Percentiles rank a stretch among this genome's conserved stretches.
phyloP scores from a whole-genome alignment of 2,797 vertebrate genomes.

The Buphagus erythrorhynchus region DNA sequence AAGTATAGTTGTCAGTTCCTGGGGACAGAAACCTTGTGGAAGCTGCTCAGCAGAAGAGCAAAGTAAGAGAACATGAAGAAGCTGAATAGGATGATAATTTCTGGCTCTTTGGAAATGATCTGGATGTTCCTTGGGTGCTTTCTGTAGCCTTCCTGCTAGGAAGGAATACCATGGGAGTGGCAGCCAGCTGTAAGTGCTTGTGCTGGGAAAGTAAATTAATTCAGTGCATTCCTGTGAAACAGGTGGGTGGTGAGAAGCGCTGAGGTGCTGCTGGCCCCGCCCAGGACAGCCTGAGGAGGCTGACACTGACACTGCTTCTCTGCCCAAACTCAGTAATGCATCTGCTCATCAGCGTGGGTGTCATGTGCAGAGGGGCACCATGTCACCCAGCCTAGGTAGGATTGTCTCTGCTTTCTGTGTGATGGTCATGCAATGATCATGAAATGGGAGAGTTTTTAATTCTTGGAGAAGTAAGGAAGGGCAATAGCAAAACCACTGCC shows the following conservation, averaged over 20 bases:
- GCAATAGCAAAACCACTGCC: not conserved
- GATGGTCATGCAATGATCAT: not conserved
- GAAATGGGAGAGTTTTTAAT: not conserved
- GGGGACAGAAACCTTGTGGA: not conserved
- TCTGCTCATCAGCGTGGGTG: rapidly evolving
- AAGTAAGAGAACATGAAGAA: not conserved
- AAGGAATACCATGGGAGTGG: not conserved
- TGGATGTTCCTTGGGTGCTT: not conserved
- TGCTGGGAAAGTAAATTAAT: not conserved
- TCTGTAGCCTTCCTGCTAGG: not conserved
- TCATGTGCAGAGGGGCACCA: not conserved
- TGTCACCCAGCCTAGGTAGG: not conserved
- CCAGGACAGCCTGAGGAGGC: not conserved
- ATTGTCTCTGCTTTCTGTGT: not conserved
- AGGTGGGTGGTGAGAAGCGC: not conserved
- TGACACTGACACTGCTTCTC: not conserved
- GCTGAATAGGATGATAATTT: not conserved
- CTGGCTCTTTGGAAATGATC: not conserved
- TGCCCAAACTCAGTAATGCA: not conserved
- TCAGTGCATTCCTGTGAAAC: not conserved
- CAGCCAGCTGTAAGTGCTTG: not conserved
- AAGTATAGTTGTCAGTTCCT: not conserved
- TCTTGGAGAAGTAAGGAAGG: not conserved
- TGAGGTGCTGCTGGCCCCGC: not conserved
- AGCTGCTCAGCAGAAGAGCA: not conserved